A percentile compares a stretch with the other conserved stretches of the same genome.
These are phyloP conservation scores for Silurus meridionalis DNA, from an alignment of 2,113 vertebrate species.

Conservation along the genomic window DNA sequence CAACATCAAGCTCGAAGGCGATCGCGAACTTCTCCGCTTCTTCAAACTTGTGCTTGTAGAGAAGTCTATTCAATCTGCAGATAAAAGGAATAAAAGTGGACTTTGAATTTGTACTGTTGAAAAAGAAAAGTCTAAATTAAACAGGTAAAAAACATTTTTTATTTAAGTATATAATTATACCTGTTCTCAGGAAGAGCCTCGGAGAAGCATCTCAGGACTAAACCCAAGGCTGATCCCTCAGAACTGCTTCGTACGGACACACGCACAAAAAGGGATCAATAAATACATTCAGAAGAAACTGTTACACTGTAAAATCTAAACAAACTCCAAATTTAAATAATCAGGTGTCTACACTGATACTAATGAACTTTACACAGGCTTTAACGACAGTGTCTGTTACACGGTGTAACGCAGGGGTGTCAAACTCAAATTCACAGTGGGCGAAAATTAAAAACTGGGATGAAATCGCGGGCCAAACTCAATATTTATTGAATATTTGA, in stretches of 20 bases:
- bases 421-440: no score
- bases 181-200: conserved; percentile 96
- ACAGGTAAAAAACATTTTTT: background rate
- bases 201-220: conserved; percentile 88
- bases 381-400: no score
- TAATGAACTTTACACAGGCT: no score
- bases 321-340: no score
- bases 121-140: background rate
- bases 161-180: conserved; percentile 63
- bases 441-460: no score
- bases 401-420: no score
- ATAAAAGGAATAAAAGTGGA: background rate
- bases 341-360: no score
- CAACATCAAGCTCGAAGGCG: conserved; percentile 89
- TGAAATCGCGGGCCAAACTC: no score
- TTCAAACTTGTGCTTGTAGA: conserved; percentile 92
- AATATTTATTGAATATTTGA: no score
- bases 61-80: conserved; percentile 86
- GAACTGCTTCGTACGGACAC: conserved; percentile 56
- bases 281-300: background rate
- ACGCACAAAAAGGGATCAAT: background rate
- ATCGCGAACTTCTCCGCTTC: conserved; percentile 94
- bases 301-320: no score
- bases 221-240: conserved; percentile 68
- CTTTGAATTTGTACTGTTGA: background rate